Conservation (phyloP, 2,797 vertebrate genomes). For the Oceanodroma leucorhoa region DNA sequence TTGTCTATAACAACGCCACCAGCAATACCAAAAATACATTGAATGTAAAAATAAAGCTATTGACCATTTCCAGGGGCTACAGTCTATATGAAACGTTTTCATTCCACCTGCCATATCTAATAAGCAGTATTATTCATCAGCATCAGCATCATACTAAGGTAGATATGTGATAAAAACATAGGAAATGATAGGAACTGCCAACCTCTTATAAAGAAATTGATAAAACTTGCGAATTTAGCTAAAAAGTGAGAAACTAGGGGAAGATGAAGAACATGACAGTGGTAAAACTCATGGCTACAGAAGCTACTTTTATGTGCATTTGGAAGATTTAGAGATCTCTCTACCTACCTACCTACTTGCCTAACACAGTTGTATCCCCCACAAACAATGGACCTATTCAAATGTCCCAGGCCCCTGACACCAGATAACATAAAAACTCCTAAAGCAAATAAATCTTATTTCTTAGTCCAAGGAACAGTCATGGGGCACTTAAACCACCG, state of each 20-base stretch:
- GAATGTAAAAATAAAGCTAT: conserved; percentile 57
- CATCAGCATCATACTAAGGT: neutral
- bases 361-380: neutral
- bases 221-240: neutral
- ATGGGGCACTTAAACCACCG: neutral
- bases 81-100: conserved; percentile 14
- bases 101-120: neutral
- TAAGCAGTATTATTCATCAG: neutral
- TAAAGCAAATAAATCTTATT: neutral
- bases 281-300: neutral
- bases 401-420: neutral
- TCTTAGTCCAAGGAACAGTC: neutral
- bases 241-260: neutral
- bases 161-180: neutral
- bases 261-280: neutral
- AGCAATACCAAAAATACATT: conserved; percentile 30
- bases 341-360: neutral
- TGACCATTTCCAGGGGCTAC: conserved; percentile 28
- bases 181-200: neutral
- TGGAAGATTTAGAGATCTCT: neutral
- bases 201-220: neutral
- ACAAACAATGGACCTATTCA: neutral
- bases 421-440: neutral
- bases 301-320: neutral
- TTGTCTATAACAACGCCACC: conserved; percentile 51